phyloP scores from a whole-genome alignment of 2,797 vertebrate species.

The Pelochelys cantorii region DNA sequence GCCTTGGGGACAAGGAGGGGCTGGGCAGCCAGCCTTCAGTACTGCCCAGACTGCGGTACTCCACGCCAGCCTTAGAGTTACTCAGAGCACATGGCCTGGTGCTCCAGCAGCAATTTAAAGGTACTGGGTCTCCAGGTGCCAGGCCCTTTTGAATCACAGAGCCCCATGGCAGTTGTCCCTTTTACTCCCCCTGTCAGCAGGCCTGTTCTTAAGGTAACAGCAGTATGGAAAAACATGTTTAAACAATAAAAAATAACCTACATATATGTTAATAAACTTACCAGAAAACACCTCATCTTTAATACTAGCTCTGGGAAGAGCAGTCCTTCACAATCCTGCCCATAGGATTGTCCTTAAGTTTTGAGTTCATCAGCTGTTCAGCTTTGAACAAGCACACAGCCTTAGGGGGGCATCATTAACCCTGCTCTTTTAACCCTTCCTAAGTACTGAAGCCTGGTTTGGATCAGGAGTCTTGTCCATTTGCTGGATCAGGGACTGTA shows the following conservation, averaged over 20 bases:
- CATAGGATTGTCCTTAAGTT: neutral
- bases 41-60: too few relatives aligned
- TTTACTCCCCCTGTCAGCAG: too few relatives aligned
- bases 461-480: neutral
- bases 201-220: neutral
- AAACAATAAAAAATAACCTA: neutral
- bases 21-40: too few relatives aligned
- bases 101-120: too few relatives aligned
- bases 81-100: too few relatives aligned
- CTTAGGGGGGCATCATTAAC: neutral
- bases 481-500: neutral
- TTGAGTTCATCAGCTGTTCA: neutral
- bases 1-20: too few relatives aligned
- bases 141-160: too few relatives aligned
- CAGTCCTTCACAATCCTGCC: neutral
- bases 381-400: neutral
- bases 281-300: neutral
- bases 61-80: too few relatives aligned
- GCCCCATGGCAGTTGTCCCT: too few relatives aligned
- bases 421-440: neutral
- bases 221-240: neutral
- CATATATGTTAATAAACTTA: neutral
- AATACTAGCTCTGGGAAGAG: neutral
- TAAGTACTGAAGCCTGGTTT: neutral
- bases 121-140: too few relatives aligned